Conservation (phyloP, 2,797 vertebrate genomes). For the Enteromius trimaculatus region DNA sequence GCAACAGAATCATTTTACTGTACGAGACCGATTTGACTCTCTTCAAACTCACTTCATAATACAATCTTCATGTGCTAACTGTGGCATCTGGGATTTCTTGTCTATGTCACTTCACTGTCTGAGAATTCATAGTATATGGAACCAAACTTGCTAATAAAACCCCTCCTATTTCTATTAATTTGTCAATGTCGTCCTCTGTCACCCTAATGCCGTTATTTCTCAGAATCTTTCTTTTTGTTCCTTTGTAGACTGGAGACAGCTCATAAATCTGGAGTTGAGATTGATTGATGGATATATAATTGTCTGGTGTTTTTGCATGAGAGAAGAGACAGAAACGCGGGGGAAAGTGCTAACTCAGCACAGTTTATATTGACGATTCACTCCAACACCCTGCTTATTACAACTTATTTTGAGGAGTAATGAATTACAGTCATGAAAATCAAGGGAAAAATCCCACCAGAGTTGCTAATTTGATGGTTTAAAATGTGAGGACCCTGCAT, state of each 20-base stretch:
- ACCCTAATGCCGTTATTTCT: conserved; percentile 28
- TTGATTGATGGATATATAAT: conserved; percentile 43
- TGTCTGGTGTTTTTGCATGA: conserved; percentile 44
- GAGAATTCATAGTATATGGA: conserved; percentile 34
- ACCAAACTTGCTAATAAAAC: conserved; percentile 47
- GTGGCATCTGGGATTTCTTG: conserved; percentile 32
- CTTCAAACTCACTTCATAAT: conserved; percentile 15
- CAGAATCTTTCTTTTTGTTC: conserved; percentile 17
- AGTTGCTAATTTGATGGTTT: neutral
- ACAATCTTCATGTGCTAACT: conserved; percentile 19
- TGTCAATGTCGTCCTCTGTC: conserved; percentile 35
- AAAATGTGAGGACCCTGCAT: neutral
- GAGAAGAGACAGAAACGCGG: neutral
- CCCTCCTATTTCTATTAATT: conserved; percentile 29
- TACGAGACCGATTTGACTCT: neutral
- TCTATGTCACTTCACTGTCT: conserved; percentile 47
- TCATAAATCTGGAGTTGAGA: conserved; percentile 47
- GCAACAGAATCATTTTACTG: neutral
- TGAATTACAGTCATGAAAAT: neutral
- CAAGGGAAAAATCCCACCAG: neutral
- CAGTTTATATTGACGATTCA: conserved; percentile 20
- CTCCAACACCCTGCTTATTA: conserved; percentile 29
- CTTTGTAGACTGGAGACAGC: conserved; percentile 16
- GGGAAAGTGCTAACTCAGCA: conserved; percentile 42
- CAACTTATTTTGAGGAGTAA: conserved; percentile 12